Base-by-base conservation (phyloP, 2,113 vertebrate species). In the Lepus timidus region DNA sequence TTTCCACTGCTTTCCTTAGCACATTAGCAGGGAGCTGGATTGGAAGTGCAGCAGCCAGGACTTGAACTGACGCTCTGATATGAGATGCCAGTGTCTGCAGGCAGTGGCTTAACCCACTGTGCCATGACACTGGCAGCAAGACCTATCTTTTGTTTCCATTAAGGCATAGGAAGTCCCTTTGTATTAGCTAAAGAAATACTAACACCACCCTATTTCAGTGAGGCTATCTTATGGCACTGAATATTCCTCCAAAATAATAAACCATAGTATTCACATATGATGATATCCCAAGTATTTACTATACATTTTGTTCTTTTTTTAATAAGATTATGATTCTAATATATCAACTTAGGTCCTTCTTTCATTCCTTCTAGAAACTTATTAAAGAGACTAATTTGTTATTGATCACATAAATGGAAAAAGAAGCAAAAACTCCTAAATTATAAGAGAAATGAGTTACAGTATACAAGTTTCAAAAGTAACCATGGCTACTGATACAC, bases 371-470 rank as follows among this genome's bases (percentile, higher is more conserved):
- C 86, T 88, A 51, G 62, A 1, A 2, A 95, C 55, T 93, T 91
- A 95, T 62, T 93, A 90, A 93, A 68, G 9, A 87, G 51, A 33
- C 39, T 36, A 76, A 65, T 49, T 94, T 96, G 82, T 27, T 90
- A 97, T 92, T 96, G 95, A 94, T 51, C 65, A 73, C 4, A 36
- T 75, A 87, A 62, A 25, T 90, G 73, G 51, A 81, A 94, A 93
- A 49, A 55, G 22, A 93, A 73, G 88, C 96, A 31, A 96, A 97
- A 97, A 95, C 29, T 88, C 67, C 33, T 93, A 85, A 97, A 94
- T 96, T 96, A 97, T 90, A 96, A 96, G 25, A 90, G 1, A 96
- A 96, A 96, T 96, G 92, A 97, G 73, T 71, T 94, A 58, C 51
- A 93, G 62, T 79, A 91, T 1, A 82, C 11, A 96, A 89, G 95